Base-by-base conservation (phyloP, 2,113 vertebrate genomes). In the Cynocephalus volans region DNA sequence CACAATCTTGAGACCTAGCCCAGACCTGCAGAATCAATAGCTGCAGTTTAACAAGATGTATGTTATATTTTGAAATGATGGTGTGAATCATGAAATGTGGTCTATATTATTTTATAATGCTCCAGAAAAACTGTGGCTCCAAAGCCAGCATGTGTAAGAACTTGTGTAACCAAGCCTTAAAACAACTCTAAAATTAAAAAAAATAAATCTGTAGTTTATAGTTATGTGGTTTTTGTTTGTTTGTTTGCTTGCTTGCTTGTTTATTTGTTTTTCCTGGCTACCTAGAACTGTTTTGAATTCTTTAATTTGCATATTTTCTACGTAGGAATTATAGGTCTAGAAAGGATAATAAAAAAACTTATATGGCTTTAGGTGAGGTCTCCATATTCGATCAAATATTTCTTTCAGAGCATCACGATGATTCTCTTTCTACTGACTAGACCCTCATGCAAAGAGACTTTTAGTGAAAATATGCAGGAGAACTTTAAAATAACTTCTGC, bases 121-220 rank as follows among this genome's bases (percentile, higher is more conserved):
- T 41, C 2, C 19, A 10, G 11, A n/a, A 50, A 50, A 60, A 21
- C 6, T 9, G 36, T 24, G 54, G 54, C 48, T 5, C 9, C 4
- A 89, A 80, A 10, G 3, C 19, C 8, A 90, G 17, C 6, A 8
- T 33, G n/a, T n/a, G 11, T 6, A 75, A n/a, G 11, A 41, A 70
- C 69, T 8, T 52, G 14, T 56, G 0, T 41, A 60, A 41, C 33
- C 23, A 14, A 23, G 8, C 41, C 21, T 96, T 45, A 85, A 81
- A 90, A 85, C 24, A 67, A 33, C 26, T 75, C 31, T 85, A 70
- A 93, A 88, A 67, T 62, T 67, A 67, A 83, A 88, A 83, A 88
- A 82, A 52, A 48, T 14, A 7, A 64, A 41, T 77, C 9, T n/a
- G 3, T 3, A 70, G 4, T 65, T 33, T 73, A 26, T 60, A 23